Base-by-base conservation (phyloP, 2,888 invertebrate species). In the Meganola albula region DNA sequence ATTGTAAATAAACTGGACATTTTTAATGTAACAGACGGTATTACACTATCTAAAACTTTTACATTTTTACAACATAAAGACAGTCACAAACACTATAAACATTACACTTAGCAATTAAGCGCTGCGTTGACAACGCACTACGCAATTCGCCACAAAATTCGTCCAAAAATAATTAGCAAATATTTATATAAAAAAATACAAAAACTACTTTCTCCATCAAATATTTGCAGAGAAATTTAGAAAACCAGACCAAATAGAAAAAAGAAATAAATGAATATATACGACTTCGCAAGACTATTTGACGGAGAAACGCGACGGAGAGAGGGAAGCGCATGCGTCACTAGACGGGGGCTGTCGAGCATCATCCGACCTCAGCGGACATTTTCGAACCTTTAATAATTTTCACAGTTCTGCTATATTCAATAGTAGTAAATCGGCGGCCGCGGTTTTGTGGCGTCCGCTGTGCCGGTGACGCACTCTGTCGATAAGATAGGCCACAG, bases 371-470 rank as follows among this genome's bases (percentile, higher is more conserved):
- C 68, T 68, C 63, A 58, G 78, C 78, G 74, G 82, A 80, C 82
- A 76, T 85, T 85, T 85, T 83, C 84, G 58, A 69, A 76, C 76
- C 77, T 80, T 74, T 83, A 75, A 66, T 57, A 56, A 62, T 68
- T 70, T 77, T 83, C 73, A 40, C 67, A 71, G 66, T 68, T 70
- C 84, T 85, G 84, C 84, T 51, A 84, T 84, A 84, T 64, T 77
- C 52, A 83, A 82, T 63, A 78, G 72, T 68, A 68, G 66, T 63
- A 67, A 67, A 71, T 65, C 68, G 58, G 71, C 68, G 76, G 76
- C 78, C 83, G 77, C 76, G 64, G 64, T 75, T 84, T 84, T 75
- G 63, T 64, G 64, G 74, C 76, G 76, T 78, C 82, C 79, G 73
- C 78, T 59, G 67, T 58, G 67, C 66, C 52, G 63, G 63, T 67